These are phyloP conservation scores for Hoplodrina blanda DNA, from an alignment of 2,888 invertebrate genomes.

Conservation along the genomic window DNA sequence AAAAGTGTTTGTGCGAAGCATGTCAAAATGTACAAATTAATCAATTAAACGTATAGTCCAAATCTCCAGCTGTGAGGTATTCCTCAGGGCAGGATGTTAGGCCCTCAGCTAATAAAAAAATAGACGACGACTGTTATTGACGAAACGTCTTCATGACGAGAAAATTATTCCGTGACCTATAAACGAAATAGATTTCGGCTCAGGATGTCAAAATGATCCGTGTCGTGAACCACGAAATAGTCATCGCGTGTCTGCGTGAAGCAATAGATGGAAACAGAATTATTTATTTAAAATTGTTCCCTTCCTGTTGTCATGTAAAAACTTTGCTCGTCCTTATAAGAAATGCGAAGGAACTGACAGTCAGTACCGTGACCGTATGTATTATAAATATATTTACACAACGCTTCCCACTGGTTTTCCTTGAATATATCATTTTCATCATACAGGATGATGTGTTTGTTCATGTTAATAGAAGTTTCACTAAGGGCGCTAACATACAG, in stretches of 20 bases:
- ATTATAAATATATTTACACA: slow-evolving; percentile 52
- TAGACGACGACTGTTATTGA: background rate
- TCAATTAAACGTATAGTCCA: background rate
- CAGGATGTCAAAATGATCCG: slow-evolving; percentile 22
- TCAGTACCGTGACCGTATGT: slow-evolving; percentile 46
- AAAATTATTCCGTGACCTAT: slow-evolving; percentile 34
- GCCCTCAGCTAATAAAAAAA: background rate
- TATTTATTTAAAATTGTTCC: slow-evolving; percentile 42
- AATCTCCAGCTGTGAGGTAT: background rate
- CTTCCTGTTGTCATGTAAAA: slow-evolving; percentile 45
- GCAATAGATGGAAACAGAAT: slow-evolving; percentile 28
- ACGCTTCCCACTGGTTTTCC: slow-evolving; percentile 57
- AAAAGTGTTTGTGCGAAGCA: no score
- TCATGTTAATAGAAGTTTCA: slow-evolving; percentile 58
- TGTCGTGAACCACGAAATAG: slow-evolving; percentile 12
- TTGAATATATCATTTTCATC: slow-evolving; percentile 56
- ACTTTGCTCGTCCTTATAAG: slow-evolving; percentile 41
- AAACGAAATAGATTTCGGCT: slow-evolving; percentile 30
- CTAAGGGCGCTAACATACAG: slow-evolving; percentile 32
- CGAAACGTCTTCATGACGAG: background rate
- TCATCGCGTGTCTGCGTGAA: slow-evolving; percentile 26
- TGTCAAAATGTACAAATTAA: background rate
- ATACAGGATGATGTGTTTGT: slow-evolving; percentile 58
- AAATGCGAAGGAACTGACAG: slow-evolving; percentile 53
- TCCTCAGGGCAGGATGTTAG: slow-evolving; percentile 8